These are phyloP conservation scores for Colletes gigas DNA, from an alignment of 1,140 invertebrate species.

Conservation along the genomic window DNA sequence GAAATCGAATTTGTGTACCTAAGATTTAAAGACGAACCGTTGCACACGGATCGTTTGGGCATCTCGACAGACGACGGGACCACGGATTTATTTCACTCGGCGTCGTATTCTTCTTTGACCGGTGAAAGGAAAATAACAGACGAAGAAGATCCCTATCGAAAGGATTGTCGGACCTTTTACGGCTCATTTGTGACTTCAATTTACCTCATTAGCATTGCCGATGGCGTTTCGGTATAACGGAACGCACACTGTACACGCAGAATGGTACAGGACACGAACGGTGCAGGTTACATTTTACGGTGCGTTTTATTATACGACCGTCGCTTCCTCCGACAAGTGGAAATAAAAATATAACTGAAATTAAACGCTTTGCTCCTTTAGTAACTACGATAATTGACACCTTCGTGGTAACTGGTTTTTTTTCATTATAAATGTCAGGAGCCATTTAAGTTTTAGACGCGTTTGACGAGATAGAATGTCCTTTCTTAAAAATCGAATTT, in stretches of 20 bases:
- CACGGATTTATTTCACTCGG: neutral
- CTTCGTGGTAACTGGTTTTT: too few species aligned
- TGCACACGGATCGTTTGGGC: neutral
- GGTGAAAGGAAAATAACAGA: slow-evolving; percentile 12
- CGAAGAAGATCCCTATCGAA: neutral
- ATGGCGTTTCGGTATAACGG: slow-evolving; percentile 53
- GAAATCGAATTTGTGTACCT: neutral
- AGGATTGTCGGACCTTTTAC: slow-evolving; percentile 51
- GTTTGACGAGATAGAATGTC: neutral
- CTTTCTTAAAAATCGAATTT: neutral
- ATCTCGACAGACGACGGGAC: neutral
- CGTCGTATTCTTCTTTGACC: neutral
- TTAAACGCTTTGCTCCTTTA: neutral
- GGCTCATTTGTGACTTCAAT: slow-evolving; percentile 46
- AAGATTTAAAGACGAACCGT: neutral
- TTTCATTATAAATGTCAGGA: too few species aligned
- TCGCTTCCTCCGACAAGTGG: neutral
- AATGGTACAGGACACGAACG: neutral
- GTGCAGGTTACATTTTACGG: slow-evolving; percentile 23
- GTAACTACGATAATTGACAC: too few species aligned
- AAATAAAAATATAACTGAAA: neutral
- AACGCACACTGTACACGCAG: slow-evolving; percentile 1
- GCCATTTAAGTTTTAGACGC: too few species aligned
- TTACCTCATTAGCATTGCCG: slow-evolving; percentile 57
- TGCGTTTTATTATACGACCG: neutral